phyloP scores from a whole-genome alignment of 2,797 vertebrate species.

The Basileuterus tristriatus region DNA sequence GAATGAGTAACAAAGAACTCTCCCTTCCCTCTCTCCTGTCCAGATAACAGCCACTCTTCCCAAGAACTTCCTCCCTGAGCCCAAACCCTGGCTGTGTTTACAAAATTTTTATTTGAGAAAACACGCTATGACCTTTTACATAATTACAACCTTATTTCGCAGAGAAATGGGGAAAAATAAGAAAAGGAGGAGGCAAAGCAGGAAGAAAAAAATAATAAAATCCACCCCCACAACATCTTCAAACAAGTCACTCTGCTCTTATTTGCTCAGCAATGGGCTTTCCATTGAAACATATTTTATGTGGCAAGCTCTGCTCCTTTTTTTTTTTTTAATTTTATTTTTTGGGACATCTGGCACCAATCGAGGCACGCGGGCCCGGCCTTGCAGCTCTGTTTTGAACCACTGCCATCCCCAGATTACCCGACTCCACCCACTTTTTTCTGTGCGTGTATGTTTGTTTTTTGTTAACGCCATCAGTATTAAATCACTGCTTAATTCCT shows the following conservation, averaged over 20 bases:
- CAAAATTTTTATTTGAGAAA: conserved; percentile 47
- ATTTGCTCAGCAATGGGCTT: conserved; percentile 76
- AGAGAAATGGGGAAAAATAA: not conserved
- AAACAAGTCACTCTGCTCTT: conserved; percentile 74
- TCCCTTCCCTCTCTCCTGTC: not conserved
- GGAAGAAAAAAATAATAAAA: not conserved
- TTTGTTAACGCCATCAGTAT: conserved; percentile 77
- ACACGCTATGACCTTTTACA: conserved; percentile 49
- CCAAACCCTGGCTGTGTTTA: not conserved
- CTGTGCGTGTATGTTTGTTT: conserved; percentile 58
- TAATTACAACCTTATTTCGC: conserved; percentile 73
- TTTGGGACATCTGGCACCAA: conserved; percentile 91
- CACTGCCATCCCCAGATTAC: conserved; percentile 86
- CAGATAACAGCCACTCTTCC: conserved; percentile 45
- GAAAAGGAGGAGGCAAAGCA: conserved; percentile 19
- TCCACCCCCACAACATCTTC: conserved; percentile 73
- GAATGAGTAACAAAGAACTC: conserved; percentile 57
- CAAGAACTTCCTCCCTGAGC: conserved; percentile 39
- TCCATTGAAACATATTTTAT: conserved; percentile 87
- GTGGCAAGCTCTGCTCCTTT: conserved; percentile 79
- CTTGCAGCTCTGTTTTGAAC: conserved; percentile 86
- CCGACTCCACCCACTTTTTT: conserved; percentile 79
- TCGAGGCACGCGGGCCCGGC: conserved; percentile 80
- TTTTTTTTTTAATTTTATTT: conserved; percentile 21
- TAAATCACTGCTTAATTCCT: conserved; percentile 49